Conservation (phyloP, 2,888 invertebrate genomes). For the Drosophila anomalata region DNA sequence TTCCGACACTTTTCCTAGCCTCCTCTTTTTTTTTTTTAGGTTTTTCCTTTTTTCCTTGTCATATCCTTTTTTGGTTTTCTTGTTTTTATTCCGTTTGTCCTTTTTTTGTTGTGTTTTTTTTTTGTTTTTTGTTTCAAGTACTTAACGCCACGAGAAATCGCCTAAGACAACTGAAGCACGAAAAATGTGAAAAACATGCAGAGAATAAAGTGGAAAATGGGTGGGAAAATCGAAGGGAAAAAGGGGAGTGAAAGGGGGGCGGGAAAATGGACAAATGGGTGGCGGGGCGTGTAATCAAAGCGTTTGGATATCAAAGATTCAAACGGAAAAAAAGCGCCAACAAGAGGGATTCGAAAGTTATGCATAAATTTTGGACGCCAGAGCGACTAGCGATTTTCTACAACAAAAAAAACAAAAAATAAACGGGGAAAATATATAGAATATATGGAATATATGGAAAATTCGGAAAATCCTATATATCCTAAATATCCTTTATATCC, state of each 20-base stretch:
- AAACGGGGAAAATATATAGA: not conserved
- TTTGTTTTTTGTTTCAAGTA: slow-evolving; percentile 41
- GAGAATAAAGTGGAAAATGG: slow-evolving; percentile 27
- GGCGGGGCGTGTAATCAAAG: slow-evolving; percentile 73
- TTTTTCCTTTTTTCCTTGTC: not conserved
- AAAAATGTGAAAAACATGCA: slow-evolving; percentile 72
- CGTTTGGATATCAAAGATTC: slow-evolving; percentile 64
- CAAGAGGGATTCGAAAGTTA: slow-evolving; percentile 50
- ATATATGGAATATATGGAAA: too few species aligned
- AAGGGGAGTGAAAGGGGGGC: not conserved
- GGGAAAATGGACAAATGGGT: slow-evolving; percentile 22
- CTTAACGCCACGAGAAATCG: slow-evolving; percentile 69
- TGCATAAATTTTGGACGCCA: slow-evolving; percentile 73
- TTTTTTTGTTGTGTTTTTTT: slow-evolving; percentile 10
- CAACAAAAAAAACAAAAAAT: not conserved
- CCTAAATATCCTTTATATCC: too few species aligned
- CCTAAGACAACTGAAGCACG: slow-evolving; percentile 65
- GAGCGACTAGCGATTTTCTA: slow-evolving; percentile 42
- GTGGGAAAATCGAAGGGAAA: not conserved
- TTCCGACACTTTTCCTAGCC: not conserved
- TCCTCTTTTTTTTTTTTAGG: not conserved
- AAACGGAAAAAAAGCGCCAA: not conserved
- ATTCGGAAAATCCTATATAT: too few species aligned
- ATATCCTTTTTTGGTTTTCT: not conserved
- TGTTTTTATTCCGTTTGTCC: slow-evolving; percentile 2